Percentiles rank a stretch among this genome's conserved stretches.
Evolutionary conservation across 1,140 invertebrate genomes (phyloP).

Genomic region (Campoletis sonorensis): DNA sequence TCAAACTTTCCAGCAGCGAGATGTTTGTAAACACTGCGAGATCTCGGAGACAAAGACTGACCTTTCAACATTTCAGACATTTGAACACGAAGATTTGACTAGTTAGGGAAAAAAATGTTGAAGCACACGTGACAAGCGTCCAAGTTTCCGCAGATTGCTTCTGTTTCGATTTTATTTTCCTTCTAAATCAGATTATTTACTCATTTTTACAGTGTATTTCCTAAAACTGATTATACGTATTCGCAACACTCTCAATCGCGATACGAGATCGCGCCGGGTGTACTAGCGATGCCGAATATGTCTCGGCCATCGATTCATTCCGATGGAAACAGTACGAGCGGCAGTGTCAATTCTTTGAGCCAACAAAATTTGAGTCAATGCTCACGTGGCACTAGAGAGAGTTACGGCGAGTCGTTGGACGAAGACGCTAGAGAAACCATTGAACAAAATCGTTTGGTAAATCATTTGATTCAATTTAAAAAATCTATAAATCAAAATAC

Average conservation of each 20-base stretch:
- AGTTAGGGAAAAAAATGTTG: neutral
- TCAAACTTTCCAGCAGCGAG: no score
- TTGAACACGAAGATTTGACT: neutral
- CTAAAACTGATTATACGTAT: slow-evolving; percentile 90
- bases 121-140: neutral
- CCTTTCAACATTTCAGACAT: neutral
- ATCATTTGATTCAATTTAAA: slow-evolving; percentile 33
- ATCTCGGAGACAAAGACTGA: neutral
- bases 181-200: neutral
- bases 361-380: slow-evolving; percentile 60
- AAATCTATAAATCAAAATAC: neutral
- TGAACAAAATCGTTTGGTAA: slow-evolving; percentile 54
- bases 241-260: slow-evolving; percentile 85
- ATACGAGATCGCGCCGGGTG: slow-evolving; percentile 85
- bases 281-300: slow-evolving; percentile 89
- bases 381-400: slow-evolving; percentile 54
- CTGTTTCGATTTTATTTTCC: neutral
- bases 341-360: slow-evolving; percentile 60
- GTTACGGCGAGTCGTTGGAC: slow-evolving; percentile 48
- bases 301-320: slow-evolving; percentile 80
- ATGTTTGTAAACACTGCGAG: neutral
- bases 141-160: neutral
- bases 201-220: slow-evolving; percentile 80
- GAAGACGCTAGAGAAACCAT: slow-evolving; percentile 44
- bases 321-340: slow-evolving; percentile 60